Conservation (phyloP, 2,113 vertebrate genomes). For the Pluvialis apricaria region DNA sequence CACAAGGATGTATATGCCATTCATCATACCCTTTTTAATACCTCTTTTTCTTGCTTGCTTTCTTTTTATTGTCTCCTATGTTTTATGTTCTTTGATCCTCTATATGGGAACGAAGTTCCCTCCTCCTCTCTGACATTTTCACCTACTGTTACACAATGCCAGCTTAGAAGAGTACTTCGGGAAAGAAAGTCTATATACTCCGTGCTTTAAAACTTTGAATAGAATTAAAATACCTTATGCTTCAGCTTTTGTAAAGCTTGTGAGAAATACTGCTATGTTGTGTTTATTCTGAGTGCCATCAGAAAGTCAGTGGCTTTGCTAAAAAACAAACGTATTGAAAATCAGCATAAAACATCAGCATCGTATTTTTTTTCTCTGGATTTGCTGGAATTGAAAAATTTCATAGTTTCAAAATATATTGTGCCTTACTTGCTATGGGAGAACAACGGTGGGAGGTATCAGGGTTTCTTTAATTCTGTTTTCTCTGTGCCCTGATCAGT, state of each 20-base stretch:
- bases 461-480: not conserved
- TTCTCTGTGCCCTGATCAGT: not conserved
- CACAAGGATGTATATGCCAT: slow-evolving; percentile 68
- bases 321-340: not conserved
- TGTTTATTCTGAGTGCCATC: not conserved
- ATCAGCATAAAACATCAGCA: not conserved
- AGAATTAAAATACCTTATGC: slow-evolving; percentile 15
- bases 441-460: not conserved
- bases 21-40: slow-evolving; percentile 67
- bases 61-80: slow-evolving; percentile 64
- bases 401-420: not conserved
- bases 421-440: not conserved
- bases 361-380: not conserved
- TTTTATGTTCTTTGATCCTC: slow-evolving; percentile 66
- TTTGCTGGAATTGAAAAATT: not conserved
- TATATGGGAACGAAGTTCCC: slow-evolving; percentile 50
- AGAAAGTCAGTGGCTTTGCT: not conserved
- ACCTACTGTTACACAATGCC: slow-evolving; percentile 43
- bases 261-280: not conserved
- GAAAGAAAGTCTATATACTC: slow-evolving; percentile 4
- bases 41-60: slow-evolving; percentile 58
- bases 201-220: slow-evolving; percentile 36
- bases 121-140: slow-evolving; percentile 64
- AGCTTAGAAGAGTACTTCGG: slow-evolving; percentile 48
- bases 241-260: not conserved